Conservation (phyloP, 2,113 vertebrate species). For the Rhinopomastus cyanomelas region DNA sequence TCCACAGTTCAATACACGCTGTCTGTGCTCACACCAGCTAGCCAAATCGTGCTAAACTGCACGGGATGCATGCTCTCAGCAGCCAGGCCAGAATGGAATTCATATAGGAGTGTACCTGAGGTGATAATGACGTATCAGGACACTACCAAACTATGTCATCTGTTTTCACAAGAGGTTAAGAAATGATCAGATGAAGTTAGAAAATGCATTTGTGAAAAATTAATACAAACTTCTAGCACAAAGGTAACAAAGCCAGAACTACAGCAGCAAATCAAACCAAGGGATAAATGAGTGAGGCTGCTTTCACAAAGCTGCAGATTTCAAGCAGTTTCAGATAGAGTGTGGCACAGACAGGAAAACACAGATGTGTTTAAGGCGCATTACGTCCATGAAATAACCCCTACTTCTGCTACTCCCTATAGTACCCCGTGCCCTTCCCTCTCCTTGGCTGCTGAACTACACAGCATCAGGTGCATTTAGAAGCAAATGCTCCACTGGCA, state of each 20-base stretch:
- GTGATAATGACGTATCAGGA: background rate
- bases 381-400: too few relatives aligned
- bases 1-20: background rate
- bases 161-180: background rate
- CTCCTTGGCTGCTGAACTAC: background rate
- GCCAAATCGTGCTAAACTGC: background rate
- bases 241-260: background rate
- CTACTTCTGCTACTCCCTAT: background rate
- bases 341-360: background rate
- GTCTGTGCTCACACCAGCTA: background rate
- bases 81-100: background rate
- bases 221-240: background rate
- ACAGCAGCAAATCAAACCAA: background rate
- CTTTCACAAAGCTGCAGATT: background rate
- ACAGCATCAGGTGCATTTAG: background rate
- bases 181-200: background rate
- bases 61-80: background rate
- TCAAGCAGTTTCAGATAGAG: background rate
- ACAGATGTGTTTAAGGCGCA: background rate
- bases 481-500: background rate
- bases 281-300: background rate
- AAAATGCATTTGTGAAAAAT: background rate
- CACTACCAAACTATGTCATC: background rate
- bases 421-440: background rate
- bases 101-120: background rate